Conservation (phyloP, 2,113 vertebrate species). For the Triplophysa rosa region DNA sequence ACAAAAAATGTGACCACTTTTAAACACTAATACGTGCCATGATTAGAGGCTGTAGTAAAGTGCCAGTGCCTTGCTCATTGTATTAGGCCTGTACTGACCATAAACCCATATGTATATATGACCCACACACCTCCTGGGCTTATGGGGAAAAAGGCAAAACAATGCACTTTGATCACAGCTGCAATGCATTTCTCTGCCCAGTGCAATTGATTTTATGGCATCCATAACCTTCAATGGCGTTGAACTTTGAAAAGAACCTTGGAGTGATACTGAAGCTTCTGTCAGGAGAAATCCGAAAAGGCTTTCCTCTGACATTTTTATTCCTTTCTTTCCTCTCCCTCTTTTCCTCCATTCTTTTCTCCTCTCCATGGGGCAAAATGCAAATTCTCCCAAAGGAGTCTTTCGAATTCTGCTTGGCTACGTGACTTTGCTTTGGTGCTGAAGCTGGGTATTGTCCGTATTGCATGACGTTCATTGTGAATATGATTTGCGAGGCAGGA, state of each 20-base stretch:
- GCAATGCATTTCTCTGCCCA: conserved; percentile 60
- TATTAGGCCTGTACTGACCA: conserved; percentile 58
- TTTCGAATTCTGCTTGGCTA: conserved; percentile 68
- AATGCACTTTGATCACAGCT: conserved; percentile 64
- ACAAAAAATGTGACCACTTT: background rate
- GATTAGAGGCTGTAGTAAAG: conserved; percentile 9
- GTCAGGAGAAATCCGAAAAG: conserved; percentile 55
- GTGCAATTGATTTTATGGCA: conserved; percentile 66
- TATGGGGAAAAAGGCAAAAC: conserved; percentile 38
- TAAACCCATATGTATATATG: conserved; percentile 59
- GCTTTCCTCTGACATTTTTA: conserved; percentile 60
- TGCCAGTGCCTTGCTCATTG: conserved; percentile 37
- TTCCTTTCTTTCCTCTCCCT: conserved; percentile 32
- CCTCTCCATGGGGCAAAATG: conserved; percentile 61
- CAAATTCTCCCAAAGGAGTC: conserved; percentile 68
- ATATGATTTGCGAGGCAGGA: conserved; percentile 57
- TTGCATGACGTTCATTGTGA: conserved; percentile 45
- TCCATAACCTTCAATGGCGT: conserved; percentile 65
- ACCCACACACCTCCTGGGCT: conserved; percentile 36
- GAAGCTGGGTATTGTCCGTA: conserved; percentile 60
- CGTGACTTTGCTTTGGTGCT: conserved; percentile 58
- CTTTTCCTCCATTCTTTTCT: conserved; percentile 17
- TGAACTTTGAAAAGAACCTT: conserved; percentile 64
- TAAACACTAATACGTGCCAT: background rate
- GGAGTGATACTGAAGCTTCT: conserved; percentile 56